Evolutionary conservation across 2,113 vertebrate species (phyloP).

Genomic region (Campylorhamphus procurvoides): DNA sequence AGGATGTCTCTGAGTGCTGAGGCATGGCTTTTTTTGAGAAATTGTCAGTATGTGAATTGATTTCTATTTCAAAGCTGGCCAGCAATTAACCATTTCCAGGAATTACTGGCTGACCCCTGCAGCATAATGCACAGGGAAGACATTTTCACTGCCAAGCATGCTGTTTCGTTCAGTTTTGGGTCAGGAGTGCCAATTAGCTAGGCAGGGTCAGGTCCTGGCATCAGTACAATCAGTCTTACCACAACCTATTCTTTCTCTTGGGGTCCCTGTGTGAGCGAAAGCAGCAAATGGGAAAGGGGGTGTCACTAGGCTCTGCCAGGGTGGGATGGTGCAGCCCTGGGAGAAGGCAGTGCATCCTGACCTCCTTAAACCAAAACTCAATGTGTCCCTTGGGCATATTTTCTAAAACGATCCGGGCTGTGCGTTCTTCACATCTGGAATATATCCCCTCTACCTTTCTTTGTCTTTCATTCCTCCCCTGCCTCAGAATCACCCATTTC

Average conservation of each 20-base stretch:
- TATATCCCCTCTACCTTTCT: neutral
- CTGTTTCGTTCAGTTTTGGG: neutral
- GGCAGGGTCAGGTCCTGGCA: neutral
- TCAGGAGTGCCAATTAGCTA: neutral
- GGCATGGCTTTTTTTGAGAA: neutral
- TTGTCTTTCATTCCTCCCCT: neutral
- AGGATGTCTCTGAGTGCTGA: constrained; percentile 18
- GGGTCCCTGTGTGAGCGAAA: neutral
- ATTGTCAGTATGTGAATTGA: constrained; percentile 11
- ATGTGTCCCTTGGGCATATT: neutral
- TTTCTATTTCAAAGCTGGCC: constrained; percentile 32
- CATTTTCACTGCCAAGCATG: neutral
- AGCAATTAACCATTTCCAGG: constrained; percentile 41
- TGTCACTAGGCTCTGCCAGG: neutral
- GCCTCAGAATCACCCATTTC: neutral
- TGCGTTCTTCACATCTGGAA: neutral
- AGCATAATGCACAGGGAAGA: neutral
- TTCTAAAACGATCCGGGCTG: neutral
- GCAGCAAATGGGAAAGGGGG: accelerated
- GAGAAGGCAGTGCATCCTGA: neutral
- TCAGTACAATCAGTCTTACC: accelerated
- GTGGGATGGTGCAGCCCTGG: accelerated
- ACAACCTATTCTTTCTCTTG: neutral
- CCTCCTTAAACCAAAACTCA: neutral
- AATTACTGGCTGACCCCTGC: constrained; percentile 3